Percentiles rank a stretch among this genome's conserved stretches.
Evolutionary conservation across 2,113 vertebrate species (phyloP).

Genomic region (Bombycilla garrulus): DNA sequence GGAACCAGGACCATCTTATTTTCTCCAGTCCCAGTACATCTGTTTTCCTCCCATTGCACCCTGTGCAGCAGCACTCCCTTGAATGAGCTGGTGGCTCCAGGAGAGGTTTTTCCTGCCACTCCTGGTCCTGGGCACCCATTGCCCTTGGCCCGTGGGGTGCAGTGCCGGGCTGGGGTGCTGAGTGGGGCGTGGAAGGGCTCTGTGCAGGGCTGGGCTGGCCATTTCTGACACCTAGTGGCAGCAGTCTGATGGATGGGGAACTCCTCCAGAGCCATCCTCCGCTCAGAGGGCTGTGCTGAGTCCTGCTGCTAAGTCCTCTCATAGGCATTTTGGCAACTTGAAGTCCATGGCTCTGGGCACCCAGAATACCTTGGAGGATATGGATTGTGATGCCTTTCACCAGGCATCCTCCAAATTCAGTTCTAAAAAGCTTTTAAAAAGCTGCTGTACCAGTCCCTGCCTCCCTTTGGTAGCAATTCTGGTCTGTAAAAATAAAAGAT

Average conservation of each 20-base stretch:
- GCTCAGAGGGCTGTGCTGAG: not conserved
- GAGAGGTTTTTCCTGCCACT: not conserved
- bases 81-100: not conserved
- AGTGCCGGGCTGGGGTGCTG: not conserved
- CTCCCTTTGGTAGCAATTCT: not conserved
- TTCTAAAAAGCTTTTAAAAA: not conserved
- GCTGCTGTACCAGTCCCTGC: not conserved
- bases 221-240: conserved; percentile 65
- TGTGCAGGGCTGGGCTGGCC: not conserved
- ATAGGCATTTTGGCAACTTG: not conserved
- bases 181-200: not conserved
- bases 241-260: not conserved
- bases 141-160: not conserved
- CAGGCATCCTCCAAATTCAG: not conserved
- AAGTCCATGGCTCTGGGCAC: not conserved
- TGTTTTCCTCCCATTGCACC: not conserved
- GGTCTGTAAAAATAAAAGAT: not conserved
- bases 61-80: not conserved
- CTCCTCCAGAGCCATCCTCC: not conserved
- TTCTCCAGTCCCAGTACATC: not conserved
- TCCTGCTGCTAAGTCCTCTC: not conserved
- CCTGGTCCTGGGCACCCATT: not conserved
- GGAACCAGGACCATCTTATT: not conserved
- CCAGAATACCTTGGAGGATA: not conserved
- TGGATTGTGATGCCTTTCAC: not conserved